A percentile compares a stretch with the other conserved stretches of the same genome.
phyloP scores from a whole-genome alignment of 2,888 invertebrate species.

The Adelphocoris suturalis region DNA sequence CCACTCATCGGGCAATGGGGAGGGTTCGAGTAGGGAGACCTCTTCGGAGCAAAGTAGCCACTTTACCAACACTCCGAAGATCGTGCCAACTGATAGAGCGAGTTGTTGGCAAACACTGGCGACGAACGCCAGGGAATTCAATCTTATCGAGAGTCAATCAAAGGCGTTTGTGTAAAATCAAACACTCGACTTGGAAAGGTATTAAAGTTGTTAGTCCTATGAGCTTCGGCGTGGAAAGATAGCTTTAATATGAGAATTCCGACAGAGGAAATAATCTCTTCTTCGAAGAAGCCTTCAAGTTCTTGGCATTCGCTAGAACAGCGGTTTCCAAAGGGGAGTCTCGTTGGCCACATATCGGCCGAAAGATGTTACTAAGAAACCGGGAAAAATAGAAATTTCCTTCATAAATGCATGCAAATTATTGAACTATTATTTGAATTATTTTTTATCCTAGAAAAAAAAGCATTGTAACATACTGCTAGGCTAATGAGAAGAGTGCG shows the following conservation, averaged over 20 bases:
- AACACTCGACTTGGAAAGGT: constrained; percentile 26
- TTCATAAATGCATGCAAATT: too few relatives aligned
- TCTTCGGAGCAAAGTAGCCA: constrained; percentile 57
- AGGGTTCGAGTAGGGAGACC: background rate
- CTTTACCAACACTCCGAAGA: constrained; percentile 30
- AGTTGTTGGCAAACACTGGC: constrained; percentile 25
- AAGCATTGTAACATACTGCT: too few relatives aligned
- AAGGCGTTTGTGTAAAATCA: constrained; percentile 32
- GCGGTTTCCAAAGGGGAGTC: too few relatives aligned
- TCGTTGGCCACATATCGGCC: too few relatives aligned
- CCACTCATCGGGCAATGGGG: background rate
- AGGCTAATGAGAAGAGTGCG: too few relatives aligned
- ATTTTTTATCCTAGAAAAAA: too few relatives aligned
- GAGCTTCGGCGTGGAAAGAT: background rate
- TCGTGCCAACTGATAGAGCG: constrained; percentile 41
- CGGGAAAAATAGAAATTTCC: too few relatives aligned
- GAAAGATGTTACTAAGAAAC: too few relatives aligned
- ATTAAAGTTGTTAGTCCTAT: background rate
- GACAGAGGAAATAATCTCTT: background rate
- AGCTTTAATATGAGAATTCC: background rate
- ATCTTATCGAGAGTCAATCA: constrained; percentile 20
- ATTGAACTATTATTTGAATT: too few relatives aligned
- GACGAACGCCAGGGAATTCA: background rate
- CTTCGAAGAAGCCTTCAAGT: too few relatives aligned
- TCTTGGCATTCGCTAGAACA: too few relatives aligned